Conservation (phyloP, 2,113 vertebrate species). For the Lycaon pictus region DNA sequence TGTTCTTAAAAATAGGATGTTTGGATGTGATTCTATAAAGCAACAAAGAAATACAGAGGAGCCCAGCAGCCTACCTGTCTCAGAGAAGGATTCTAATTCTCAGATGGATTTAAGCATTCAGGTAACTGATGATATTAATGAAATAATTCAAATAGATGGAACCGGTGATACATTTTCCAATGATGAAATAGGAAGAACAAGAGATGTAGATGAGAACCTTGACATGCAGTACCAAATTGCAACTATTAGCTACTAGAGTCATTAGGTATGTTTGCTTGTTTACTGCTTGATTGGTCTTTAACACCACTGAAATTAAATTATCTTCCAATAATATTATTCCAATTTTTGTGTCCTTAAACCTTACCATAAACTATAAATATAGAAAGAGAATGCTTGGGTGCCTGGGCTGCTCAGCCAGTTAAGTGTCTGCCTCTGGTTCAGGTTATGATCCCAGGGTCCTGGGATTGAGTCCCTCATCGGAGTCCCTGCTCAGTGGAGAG, state of each 20-base stretch:
- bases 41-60: slow-evolving; percentile 49
- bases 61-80: slow-evolving; percentile 25
- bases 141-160: slow-evolving; percentile 95
- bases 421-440: too few species aligned
- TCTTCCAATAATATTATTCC: not conserved
- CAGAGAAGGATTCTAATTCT: slow-evolving; percentile 82
- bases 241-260: slow-evolving; percentile 45
- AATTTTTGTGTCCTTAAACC: slow-evolving; percentile 23
- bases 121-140: slow-evolving; percentile 81
- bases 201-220: slow-evolving; percentile 78
- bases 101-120: slow-evolving; percentile 67
- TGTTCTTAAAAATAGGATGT: slow-evolving; percentile 65
- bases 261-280: not conserved
- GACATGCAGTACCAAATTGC: not conserved
- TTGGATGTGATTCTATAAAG: slow-evolving; percentile 34
- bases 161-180: slow-evolving; percentile 90
- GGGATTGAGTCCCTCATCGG: too few species aligned
- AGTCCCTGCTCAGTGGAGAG: too few species aligned
- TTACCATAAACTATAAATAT: slow-evolving; percentile 38
- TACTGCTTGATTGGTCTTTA: slow-evolving; percentile 22
- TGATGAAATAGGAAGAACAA: slow-evolving; percentile 84
- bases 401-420: too few species aligned
- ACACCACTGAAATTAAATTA: slow-evolving; percentile 37
- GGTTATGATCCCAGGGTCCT: too few species aligned
- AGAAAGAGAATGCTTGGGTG: slow-evolving; percentile 4